phyloP scores from a whole-genome alignment of 2,888 invertebrate species.

The Erebia palarica region DNA sequence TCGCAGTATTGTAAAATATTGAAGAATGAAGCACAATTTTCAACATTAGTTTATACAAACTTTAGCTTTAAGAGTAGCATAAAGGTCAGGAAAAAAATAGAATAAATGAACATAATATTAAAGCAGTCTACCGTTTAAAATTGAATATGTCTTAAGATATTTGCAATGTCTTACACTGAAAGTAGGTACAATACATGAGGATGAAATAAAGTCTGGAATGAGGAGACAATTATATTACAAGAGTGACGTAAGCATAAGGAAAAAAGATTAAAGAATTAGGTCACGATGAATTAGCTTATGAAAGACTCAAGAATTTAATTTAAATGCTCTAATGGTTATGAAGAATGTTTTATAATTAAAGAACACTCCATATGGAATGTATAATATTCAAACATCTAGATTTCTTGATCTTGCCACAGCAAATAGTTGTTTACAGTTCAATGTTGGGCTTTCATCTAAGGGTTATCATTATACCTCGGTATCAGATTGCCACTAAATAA shows the following conservation, averaged over 20 bases:
- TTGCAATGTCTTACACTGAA: background rate
- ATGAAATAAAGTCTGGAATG: background rate
- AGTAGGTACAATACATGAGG: background rate
- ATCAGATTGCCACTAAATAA: too few relatives aligned
- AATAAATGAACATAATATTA: background rate
- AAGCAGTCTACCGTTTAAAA: background rate
- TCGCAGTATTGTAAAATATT: background rate
- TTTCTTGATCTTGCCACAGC: background rate
- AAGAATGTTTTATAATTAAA: background rate
- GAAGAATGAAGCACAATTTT: background rate
- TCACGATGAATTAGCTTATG: conserved; percentile 29
- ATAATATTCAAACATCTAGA: background rate
- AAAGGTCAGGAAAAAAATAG: too few relatives aligned
- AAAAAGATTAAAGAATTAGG: conserved; percentile 35
- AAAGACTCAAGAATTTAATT: conserved; percentile 27
- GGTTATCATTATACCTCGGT: too few relatives aligned
- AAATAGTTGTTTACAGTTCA: too few relatives aligned
- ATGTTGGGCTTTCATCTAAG: too few relatives aligned
- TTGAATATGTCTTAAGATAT: too few relatives aligned
- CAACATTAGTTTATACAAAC: background rate
- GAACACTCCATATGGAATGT: background rate
- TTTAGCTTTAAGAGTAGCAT: too few relatives aligned
- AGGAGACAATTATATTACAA: conserved; percentile 5
- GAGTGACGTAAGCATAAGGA: conserved; percentile 25
- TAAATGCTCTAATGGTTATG: conserved; percentile 5